Evolutionary conservation across 2,888 invertebrate genomes (phyloP).

Genomic region (Alentia gelatinosa): DNA sequence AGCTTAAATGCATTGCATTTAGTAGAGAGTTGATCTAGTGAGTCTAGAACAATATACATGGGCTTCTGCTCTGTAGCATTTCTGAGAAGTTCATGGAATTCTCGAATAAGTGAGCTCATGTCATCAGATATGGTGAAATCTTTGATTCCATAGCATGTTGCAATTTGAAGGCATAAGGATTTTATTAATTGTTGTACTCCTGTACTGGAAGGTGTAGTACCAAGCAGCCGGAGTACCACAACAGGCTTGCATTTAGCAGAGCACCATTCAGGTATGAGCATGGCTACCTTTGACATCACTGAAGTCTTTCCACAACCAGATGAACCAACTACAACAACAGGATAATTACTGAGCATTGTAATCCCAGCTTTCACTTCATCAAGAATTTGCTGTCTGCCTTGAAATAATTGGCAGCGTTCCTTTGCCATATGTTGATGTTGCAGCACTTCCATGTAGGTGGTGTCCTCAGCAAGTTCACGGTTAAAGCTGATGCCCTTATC

Average conservation of each 20-base stretch:
- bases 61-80: conserved; percentile 70
- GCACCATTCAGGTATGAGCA: conserved; percentile 40
- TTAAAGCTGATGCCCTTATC: conserved; percentile 65
- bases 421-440: conserved; percentile 68
- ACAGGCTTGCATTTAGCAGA: conserved; percentile 35
- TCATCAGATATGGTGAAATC: conserved; percentile 66
- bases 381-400: conserved; percentile 69
- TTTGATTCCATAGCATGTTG: conserved; percentile 61
- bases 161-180: conserved; percentile 73
- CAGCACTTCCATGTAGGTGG: conserved; percentile 68
- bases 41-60: conserved; percentile 72
- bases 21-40: conserved; percentile 70
- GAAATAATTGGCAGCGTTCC: conserved; percentile 65
- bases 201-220: conserved; percentile 73
- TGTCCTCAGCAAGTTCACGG: conserved; percentile 64
- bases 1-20: conserved; percentile 71
- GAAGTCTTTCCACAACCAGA: conserved; percentile 77
- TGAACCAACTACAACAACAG: conserved; percentile 71
- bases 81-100: conserved; percentile 68
- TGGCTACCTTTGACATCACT: conserved; percentile 69
- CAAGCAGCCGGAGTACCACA: conserved; percentile 72
- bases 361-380: conserved; percentile 64
- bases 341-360: conserved; percentile 60
- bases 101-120: conserved; percentile 67
- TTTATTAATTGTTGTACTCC: conserved; percentile 69